Evolutionary conservation across 1,140 invertebrate genomes (phyloP), one percentile per base, ranked within the genome.

Genomic region (Proctacanthus coquilletti): DNA sequence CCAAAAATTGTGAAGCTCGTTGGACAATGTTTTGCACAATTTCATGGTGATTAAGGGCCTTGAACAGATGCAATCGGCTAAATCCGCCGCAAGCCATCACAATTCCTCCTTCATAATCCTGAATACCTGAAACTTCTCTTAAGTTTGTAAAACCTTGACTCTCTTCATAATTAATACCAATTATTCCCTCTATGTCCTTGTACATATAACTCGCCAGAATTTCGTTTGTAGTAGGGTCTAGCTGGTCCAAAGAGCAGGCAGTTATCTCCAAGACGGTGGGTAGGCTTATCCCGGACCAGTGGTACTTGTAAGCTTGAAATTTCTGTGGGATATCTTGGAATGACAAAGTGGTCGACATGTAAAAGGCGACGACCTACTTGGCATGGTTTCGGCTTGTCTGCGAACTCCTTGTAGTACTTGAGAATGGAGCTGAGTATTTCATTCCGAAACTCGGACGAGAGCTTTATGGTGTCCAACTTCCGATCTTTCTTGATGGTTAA

Each of bases 401-500:
- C 72, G 69, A 88, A 86, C 47, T 73, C 66, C 56, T 77, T 71
- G 49, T 80, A 72, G 53, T 77, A 84, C 53, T 73, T 80, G 34
- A 97, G 71, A 44, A 89, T 85, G 52, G 94, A 85, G 11, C 89
- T 93, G 17, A 98, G 64, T 44, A 99, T 74, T 45, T 96, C 74
- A 39, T 84, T 75, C 52, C 94, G 75, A 58, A 92, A 83, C 52
- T 98, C 94, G 4, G 89, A 92, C n/a, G 91, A 94, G 60, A 99
- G 96, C 53, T 79, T 85, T 84, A 98, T 97, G 13, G 79, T 80
- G 53, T 97, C 93, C 34, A 76, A 69, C 69, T 95, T 95, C 61
- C 84, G 73, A 21, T 86, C 84, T 57, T 92, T 93, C 44, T 79
- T 80, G 65, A 92, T 80, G 5, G 77, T 81, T 41, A 96, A 78